phyloP scores from a whole-genome alignment of 1,140 invertebrate genomes.

The Pseudobourletiella spinata region DNA sequence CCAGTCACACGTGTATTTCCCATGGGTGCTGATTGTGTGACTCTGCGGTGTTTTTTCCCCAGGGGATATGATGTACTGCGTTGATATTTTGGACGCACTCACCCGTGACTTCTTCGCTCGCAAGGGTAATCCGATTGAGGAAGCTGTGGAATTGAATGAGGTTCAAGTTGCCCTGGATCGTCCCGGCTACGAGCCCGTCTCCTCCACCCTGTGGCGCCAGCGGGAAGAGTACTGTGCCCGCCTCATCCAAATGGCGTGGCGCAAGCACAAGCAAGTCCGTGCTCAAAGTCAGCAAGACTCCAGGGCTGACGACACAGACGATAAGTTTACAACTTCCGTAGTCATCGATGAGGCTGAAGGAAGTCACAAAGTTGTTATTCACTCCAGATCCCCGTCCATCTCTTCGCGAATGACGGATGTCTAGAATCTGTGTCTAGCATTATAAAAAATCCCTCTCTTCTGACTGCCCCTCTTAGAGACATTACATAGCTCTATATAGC shows the following conservation, averaged over 20 bases:
- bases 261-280: constrained; percentile 64
- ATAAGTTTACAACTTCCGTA: constrained; percentile 24
- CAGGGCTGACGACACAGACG: constrained; percentile 21
- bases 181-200: constrained; percentile 81
- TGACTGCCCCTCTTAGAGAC: too few relatives aligned
- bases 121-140: constrained; percentile 85
- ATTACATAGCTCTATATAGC: too few relatives aligned
- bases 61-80: constrained; percentile 88
- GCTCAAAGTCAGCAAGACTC: constrained; percentile 37
- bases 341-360: constrained; percentile 26
- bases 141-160: constrained; percentile 71
- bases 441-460: too few relatives aligned
- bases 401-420: constrained; percentile 69
- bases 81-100: constrained; percentile 88
- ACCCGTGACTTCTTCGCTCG: constrained; percentile 93
- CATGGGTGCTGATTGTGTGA: background rate
- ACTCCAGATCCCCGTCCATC: constrained; percentile 69
- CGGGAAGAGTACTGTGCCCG: constrained; percentile 91
- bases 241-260: constrained; percentile 89
- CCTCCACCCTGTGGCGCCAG: constrained; percentile 86
- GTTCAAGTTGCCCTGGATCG: constrained; percentile 62
- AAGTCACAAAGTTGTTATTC: constrained; percentile 59
- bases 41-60: background rate
- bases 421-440: constrained; percentile 50
- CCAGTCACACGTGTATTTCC: background rate